Evolutionary conservation across 2,888 invertebrate species (phyloP).

Genomic region (Cyclophora albipunctata): DNA sequence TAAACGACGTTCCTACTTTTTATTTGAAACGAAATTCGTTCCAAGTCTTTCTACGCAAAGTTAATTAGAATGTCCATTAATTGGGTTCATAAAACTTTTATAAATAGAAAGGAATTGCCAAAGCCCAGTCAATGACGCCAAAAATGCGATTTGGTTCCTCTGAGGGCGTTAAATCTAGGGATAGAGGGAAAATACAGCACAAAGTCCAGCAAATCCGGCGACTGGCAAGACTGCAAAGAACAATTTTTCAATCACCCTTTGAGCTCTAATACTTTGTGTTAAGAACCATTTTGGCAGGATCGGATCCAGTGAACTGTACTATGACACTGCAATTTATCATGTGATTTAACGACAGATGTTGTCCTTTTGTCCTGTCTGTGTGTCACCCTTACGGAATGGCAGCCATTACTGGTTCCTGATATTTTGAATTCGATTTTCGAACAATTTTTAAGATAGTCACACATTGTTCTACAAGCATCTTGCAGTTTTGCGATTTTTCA

Average conservation of each 20-base stretch:
- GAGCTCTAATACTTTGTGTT: no score
- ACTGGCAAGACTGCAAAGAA: no score
- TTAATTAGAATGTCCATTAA: no score
- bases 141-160: neutral
- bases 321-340: conserved; percentile 49
- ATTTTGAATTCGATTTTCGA: no score
- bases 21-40: no score
- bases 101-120: no score
- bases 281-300: no score
- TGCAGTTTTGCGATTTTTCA: neutral
- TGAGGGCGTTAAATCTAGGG: neutral
- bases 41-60: no score
- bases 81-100: no score
- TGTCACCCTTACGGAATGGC: conserved; percentile 11
- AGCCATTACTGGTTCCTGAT: neutral
- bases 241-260: no score
- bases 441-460: neutral
- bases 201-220: neutral
- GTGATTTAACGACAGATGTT: conserved; percentile 42
- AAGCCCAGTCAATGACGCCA: no score
- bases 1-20: no score
- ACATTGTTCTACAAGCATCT: neutral
- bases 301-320: neutral
- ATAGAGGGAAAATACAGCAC: neutral
- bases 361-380: conserved; percentile 38